Percentiles rank a stretch among this genome's conserved stretches.
phyloP scores from a whole-genome alignment of 2,113 vertebrate genomes.

The Copsychus sechellarum region DNA sequence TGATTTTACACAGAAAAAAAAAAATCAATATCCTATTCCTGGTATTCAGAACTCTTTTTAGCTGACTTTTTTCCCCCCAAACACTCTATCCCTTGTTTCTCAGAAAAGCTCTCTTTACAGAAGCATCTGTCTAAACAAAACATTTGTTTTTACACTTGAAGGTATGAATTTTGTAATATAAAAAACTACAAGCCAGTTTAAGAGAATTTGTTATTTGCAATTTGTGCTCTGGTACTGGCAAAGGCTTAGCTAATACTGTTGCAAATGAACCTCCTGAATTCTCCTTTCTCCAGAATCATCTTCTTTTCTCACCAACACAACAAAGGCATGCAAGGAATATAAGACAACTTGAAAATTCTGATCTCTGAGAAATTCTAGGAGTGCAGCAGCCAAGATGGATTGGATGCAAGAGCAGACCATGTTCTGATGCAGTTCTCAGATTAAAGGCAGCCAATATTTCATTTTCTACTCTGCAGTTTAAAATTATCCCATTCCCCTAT shows the following conservation, averaged over 20 bases:
- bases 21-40: constrained; percentile 49
- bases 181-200: not conserved
- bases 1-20: constrained; percentile 22
- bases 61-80: not conserved
- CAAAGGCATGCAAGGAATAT: not conserved
- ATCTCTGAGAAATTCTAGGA: not conserved
- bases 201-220: not conserved
- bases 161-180: not conserved
- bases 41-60: not conserved
- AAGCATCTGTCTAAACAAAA: not conserved
- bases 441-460: not conserved
- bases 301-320: not conserved
- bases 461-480: not conserved
- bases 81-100: not conserved
- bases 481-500: not conserved
- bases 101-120: not conserved
- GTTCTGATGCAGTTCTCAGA: not conserved
- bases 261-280: not conserved
- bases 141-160: not conserved
- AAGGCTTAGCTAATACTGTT: not conserved
- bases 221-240: not conserved
- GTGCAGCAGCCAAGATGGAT: not conserved
- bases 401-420: not conserved
- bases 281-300: not conserved
- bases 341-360: not conserved